Evolutionary conservation across 2,888 invertebrate genomes (phyloP), one percentile per base, ranked within the genome.

Genomic region (Torymus auratus): DNA sequence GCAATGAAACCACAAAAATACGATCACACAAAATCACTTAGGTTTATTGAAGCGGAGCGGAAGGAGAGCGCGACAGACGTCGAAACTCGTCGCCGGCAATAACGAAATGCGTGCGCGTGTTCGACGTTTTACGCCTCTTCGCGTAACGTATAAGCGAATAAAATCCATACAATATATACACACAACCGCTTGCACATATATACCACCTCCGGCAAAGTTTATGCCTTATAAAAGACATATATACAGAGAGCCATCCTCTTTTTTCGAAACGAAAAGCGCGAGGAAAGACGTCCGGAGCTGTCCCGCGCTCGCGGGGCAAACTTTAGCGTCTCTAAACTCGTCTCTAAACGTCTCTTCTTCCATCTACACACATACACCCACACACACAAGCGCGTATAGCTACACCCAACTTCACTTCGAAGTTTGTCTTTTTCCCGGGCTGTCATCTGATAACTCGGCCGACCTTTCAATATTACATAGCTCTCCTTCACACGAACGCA

Each of bases 1-100:
- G 85, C 84, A 87, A 87, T 86, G 86, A 86, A 88, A 85, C 85
- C 85, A 84, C 84, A 83, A 86, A 88, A 86, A 88, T 88, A 87
- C 84, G 87, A 84, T 84, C 83, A 83, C 83, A 84, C 20, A 20
- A 89, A 89, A 89, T 89, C 89, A 89, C 88, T 89, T 84, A 85
- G 77, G 83, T 85, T 85, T 86, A 87, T 87, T 86, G 86, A 69
- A 61, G 17, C 1, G 28, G 56, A 20, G 56, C 52, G 28, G 23
- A 15, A 11, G 28, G 58, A 62, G 52, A 10, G 11, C 20, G 71
- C 56, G 28, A 69, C 7, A 65, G 50, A 67, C 58, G 17, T 58
- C 52, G 17, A 28, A 73, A 58, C 2, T 61, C 67, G 14, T 20
- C 20, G 2, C 2, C 1, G 41, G 58, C 53, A 69, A 82, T 72